phyloP scores from a whole-genome alignment of 2,888 invertebrate genomes.

The Lasius platythorax region DNA sequence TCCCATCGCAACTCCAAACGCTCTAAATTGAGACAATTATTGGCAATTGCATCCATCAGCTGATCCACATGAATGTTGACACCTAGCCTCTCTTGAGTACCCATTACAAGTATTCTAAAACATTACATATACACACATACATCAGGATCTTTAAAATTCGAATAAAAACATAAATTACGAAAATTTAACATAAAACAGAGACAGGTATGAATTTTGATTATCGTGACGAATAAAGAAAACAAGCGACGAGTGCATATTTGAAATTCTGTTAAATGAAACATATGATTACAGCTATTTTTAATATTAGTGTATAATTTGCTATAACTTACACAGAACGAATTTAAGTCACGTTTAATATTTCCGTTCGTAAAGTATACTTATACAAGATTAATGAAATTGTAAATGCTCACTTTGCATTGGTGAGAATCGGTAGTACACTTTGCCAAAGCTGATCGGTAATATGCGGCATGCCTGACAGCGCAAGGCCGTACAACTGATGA shows the following conservation, averaged over 20 bases:
- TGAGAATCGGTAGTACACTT: constrained; percentile 95
- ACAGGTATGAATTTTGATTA: neutral
- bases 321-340: neutral
- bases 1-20: constrained; percentile 99
- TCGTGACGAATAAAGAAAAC: neutral
- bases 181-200: neutral
- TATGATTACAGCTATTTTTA: neutral
- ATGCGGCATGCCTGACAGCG: constrained; percentile 98
- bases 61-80: constrained; percentile 99
- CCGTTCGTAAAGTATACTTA: neutral
- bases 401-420: constrained; percentile 93
- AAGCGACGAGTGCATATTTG: neutral
- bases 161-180: neutral
- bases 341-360: neutral
- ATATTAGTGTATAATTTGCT: neutral
- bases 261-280: neutral
- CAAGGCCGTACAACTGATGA: constrained; percentile 94
- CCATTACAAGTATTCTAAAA: constrained; percentile 97
- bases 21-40: constrained; percentile 95
- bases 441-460: constrained; percentile 99
- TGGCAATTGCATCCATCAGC: constrained; percentile 98
- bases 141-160: neutral
- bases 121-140: neutral
- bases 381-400: neutral
- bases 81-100: constrained; percentile 98